Percentiles rank a stretch among this genome's conserved stretches.
Conservation (phyloP, 2,113 vertebrate genomes). For the Porphyrio hochstetteri region DNA sequence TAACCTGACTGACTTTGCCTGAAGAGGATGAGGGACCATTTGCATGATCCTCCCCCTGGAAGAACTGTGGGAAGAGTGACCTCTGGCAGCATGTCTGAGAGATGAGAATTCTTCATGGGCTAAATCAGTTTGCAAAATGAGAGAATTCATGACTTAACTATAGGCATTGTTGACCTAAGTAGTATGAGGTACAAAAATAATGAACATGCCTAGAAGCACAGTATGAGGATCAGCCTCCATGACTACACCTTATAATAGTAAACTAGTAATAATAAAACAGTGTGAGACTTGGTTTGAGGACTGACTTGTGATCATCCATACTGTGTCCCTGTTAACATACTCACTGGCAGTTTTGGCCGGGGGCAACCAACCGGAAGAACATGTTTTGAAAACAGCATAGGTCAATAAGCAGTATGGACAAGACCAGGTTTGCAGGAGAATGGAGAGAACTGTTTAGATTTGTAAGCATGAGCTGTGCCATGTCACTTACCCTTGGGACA, state of each 20-base stretch:
- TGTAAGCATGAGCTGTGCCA: background rate
- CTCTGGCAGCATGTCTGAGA: background rate
- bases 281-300: background rate
- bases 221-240: background rate
- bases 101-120: background rate
- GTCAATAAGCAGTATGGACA: background rate
- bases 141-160: background rate
- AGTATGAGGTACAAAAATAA: background rate
- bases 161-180: background rate
- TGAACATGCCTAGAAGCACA: background rate
- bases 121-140: background rate
- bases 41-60: background rate
- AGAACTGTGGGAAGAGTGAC: background rate
- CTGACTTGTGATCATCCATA: background rate
- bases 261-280: background rate
- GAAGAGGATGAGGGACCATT: background rate
- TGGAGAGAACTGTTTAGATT: background rate
- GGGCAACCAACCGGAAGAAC: background rate
- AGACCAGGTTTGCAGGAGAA: background rate
- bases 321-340: background rate
- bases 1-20: background rate
- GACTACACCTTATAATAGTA: background rate
- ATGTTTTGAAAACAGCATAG: background rate
- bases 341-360: background rate
- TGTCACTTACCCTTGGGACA: background rate